Percentiles rank a stretch among this genome's conserved stretches.
Evolutionary conservation across 2,797 vertebrate species (phyloP).

Genomic region (Cyclopterus lumpus): DNA sequence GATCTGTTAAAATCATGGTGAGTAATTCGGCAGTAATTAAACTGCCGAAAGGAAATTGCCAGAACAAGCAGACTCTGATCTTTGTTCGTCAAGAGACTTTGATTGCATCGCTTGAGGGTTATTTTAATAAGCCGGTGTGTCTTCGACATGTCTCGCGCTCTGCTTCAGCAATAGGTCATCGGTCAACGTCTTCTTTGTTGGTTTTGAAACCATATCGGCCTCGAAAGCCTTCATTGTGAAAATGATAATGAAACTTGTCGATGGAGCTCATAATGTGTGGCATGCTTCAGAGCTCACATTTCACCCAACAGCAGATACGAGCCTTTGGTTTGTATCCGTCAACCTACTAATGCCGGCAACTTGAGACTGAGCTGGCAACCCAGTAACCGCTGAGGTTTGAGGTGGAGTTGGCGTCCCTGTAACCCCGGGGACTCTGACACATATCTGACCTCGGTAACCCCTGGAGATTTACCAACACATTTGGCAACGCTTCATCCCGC

Average conservation of each 20-base stretch:
- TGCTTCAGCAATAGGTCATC: neutral
- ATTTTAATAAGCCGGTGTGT: neutral
- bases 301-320: conserved; percentile 11
- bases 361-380: conserved; percentile 46
- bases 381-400: conserved; percentile 26
- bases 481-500: conserved; percentile 57
- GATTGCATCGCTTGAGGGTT: neutral
- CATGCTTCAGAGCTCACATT: neutral
- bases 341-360: conserved; percentile 1
- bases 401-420: conserved; percentile 43
- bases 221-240: neutral
- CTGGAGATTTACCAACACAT: conserved; percentile 57
- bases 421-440: conserved; percentile 58
- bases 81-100: conserved; percentile 3
- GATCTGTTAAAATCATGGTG: conserved; percentile 6
- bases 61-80: conserved; percentile 12
- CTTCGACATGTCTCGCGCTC: neutral
- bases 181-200: neutral
- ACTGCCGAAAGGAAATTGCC: conserved; percentile 10
- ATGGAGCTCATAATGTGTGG: neutral
- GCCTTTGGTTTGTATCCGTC: conserved; percentile 31
- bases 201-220: neutral
- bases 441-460: conserved; percentile 56
- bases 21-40: conserved; percentile 31
- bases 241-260: neutral